Base-by-base conservation (phyloP, 2,888 invertebrate genomes). In the Phasia obesa region DNA sequence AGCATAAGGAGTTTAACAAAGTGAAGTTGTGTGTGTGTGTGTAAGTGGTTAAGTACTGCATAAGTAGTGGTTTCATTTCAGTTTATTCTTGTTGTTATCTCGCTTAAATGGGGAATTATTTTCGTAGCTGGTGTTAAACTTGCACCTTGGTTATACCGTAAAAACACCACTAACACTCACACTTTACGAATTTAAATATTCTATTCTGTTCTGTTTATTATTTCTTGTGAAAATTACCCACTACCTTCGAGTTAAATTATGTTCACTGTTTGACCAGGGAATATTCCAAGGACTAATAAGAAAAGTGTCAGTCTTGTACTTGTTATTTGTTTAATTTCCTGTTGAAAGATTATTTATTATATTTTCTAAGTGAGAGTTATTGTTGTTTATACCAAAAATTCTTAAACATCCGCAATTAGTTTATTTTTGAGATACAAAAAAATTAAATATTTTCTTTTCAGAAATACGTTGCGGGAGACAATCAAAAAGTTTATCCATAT, bases 401-500 rank as follows among this genome's bases (percentile, higher is more conserved):
- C 47, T 62, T 31, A n/a, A n/a, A n/a, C n/a, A n/a, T n/a, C n/a
- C n/a, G 47, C 31, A 59, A 74, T 69, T 69, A 67, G 69, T 49
- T 51, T 27, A 62, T 75, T 75, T 80, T 31, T 57, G 23, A 51
- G 64, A 57, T 75, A 62, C 21, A 65, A 57, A 71, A 49, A 27
- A 19, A 53, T 19, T n/a, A 15, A 27, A 23, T 47, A 31, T 35
- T 64, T 65, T 51, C 51, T 25, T 49, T 70, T 67, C 91, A 95
- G 93, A 94, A 94, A 91, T 94, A 93, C 90, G 93, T 94, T 69
- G 90, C 93, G 84, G 94, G 94, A 64, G 91, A 92, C 79, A 94
- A 95, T 90, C 93, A 93, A 87, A 94, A 94, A 89, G 91, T 93
- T 74, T 95, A 95, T 91, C 93, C 94, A 80, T 97, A 96, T 92